Evolutionary conservation across 1,140 invertebrate genomes (phyloP), one percentile per base, ranked within the genome.

Genomic region (Drusus annulatus): DNA sequence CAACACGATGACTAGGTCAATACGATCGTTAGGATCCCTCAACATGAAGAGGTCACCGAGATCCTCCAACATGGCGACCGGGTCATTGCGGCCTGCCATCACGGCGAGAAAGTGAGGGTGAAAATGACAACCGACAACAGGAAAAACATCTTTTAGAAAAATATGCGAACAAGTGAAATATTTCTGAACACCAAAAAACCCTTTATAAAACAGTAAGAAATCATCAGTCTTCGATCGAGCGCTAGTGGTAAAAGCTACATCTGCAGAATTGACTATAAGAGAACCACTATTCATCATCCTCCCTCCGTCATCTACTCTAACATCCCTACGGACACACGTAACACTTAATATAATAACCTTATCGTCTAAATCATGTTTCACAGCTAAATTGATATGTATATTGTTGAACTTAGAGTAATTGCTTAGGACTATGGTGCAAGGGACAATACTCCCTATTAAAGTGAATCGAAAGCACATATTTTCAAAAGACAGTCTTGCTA

Each of bases 161-260:
- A 79, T 81, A 83, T 73, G 74, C 73, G 36, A 81, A 80, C 74
- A 63, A 69, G 74, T 80, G 78, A 56, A 68, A 60, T 78, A 56
- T 56, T 62, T 63, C 60, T 80, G 68, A 79, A 79, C 78, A 79
- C 69, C 78, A 36, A 75, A 54, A 19, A 76, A 80, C 56, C 79
- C 80, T 63, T 81, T 83, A 80, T 71, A 83, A 81, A 83, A 81
- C 78, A 81, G 80, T 83, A 83, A 80, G 82, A 80, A 81, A 83
- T 75, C 78, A 78, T 83, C 82, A 83, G 82, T 83, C 82, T 83
- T 83, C 78, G 71, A 60, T 81, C 80, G 80, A 80, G 74, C 73
- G 73, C 62, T 76, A 81, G 77, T 80, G 78, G 74, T 80, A 81
- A 52, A 83, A 81, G 82, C 82, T 83, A 83, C 31, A 62, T 17